A percentile compares a stretch with the other conserved stretches of the same genome.
Evolutionary conservation across 2,797 vertebrate genomes (phyloP).

Genomic region (Muscicapa comitata): DNA sequence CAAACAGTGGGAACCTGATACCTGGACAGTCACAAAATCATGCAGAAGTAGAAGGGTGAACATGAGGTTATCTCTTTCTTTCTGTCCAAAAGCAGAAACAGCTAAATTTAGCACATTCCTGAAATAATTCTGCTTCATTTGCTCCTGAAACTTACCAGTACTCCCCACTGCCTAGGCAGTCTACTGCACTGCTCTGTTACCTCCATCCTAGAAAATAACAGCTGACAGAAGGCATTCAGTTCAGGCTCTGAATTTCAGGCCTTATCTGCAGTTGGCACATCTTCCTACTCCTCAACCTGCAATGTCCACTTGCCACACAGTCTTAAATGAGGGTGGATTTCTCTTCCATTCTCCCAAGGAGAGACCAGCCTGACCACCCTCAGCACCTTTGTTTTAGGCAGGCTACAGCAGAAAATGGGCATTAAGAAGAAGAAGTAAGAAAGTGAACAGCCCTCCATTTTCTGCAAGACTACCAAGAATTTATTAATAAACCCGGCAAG

Average conservation of each 20-base stretch:
- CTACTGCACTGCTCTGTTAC: not conserved
- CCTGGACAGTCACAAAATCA: not conserved
- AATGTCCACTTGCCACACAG: rapidly evolving
- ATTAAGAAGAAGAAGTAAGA: not conserved
- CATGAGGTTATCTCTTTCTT: not conserved
- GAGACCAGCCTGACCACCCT: rapidly evolving
- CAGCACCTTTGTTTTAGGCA: not conserved
- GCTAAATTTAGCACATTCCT: not conserved
- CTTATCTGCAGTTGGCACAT: not conserved
- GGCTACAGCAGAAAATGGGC: not conserved
- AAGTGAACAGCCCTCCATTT: not conserved
- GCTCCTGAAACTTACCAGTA: not conserved
- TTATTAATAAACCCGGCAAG: not conserved
- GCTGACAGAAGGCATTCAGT: not conserved
- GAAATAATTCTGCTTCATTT: not conserved
- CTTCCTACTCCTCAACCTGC: not conserved
- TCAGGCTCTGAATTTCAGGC: not conserved
- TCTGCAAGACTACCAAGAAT: not conserved
- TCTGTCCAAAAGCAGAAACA: not conserved
- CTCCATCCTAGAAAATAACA: not conserved
- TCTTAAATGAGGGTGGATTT: not conserved
- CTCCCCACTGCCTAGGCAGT: not conserved
- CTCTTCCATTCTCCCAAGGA: not conserved
- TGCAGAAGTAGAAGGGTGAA: not conserved
- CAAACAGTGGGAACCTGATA: not conserved